Base-by-base conservation (phyloP, 2,113 vertebrate genomes). In the Notarius lentiginosus region DNA sequence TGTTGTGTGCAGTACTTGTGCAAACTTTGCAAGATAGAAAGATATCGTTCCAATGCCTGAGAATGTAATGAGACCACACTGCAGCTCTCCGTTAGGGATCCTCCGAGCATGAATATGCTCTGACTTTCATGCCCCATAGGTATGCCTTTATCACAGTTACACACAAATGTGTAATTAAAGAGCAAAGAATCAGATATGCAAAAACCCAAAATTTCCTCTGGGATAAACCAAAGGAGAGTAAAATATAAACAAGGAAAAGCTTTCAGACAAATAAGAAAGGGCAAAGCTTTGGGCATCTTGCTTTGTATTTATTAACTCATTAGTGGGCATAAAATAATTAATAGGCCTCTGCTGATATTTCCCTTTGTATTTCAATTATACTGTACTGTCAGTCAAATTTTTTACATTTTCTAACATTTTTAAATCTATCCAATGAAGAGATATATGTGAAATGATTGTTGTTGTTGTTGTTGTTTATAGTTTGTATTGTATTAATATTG, bases 101-200 rank as follows among this genome's bases (percentile, higher is more conserved):
- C 89, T 79, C 56, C 51, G 86, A 65, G 75, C 88, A 87, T 83
- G 81, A 34, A 34, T 30, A 70, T 34, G 27, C 86, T 73, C 61
- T 60, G 76, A 86, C 86, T 84, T 79, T 51, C 56, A 87, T 85
- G 82, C 88, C 86, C 89, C 76, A 65, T 70, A 77, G 90, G 88
- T 58, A 55, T 51, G 80, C 83, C 76, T 75, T 66, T 76, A 77
- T 79, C 81, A 85, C 81, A 84, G 84, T 87, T 84, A 88, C 86
- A 84, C 81, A 87, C 75, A 90, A 91, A 76, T 30, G 80, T 83
- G 66, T 91, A 92, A 91, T 90, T 92, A 92, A 90, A 89, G 82
- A 90, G 90, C 61, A 90, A 90, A 91, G 86, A 87, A 89, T 90
- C 87, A 91, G 86, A 90, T 90, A 90, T 91, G 91, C 87, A 89